Percentiles rank a stretch among this genome's conserved stretches.
These are phyloP conservation scores for Zootoca vivipara DNA, from an alignment of 2,113 vertebrate species.

Conservation along the genomic window DNA sequence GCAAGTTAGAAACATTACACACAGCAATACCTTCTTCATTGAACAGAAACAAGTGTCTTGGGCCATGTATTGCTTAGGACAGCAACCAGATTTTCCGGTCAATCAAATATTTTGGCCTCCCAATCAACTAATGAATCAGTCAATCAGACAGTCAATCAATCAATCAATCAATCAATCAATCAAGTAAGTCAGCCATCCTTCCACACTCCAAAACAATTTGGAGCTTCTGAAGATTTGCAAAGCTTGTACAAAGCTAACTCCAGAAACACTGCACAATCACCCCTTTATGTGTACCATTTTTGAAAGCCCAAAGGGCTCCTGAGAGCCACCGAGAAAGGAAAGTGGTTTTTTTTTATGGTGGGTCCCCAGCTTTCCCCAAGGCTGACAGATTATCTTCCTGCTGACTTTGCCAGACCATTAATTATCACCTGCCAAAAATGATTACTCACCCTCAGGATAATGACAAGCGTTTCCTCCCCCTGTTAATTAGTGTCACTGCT, in stretches of 20 bases:
- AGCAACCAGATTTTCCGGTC: background rate
- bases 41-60: background rate
- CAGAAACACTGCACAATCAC: background rate
- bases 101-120: too few relatives aligned
- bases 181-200: background rate
- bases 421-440: conserved; percentile 83
- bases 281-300: background rate
- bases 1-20: background rate
- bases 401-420: conserved; percentile 80
- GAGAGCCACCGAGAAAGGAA: conserved; percentile 69
- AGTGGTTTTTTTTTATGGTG: conserved; percentile 46
- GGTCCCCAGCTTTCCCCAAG: conserved; percentile 61
- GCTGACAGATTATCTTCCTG: conserved; percentile 78
- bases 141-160: too few relatives aligned
- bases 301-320: conserved; percentile 17
- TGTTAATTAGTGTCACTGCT: conserved; percentile 81
- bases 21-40: background rate
- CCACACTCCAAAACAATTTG: background rate
- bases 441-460: conserved; percentile 79
- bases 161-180: background rate
- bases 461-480: conserved; percentile 78
- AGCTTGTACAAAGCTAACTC: background rate
- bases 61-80: background rate
- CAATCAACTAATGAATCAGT: too few relatives aligned
- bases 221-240: background rate